Base-by-base conservation (phyloP, 2,888 invertebrate species). In the Daptonema setosum region DNA sequence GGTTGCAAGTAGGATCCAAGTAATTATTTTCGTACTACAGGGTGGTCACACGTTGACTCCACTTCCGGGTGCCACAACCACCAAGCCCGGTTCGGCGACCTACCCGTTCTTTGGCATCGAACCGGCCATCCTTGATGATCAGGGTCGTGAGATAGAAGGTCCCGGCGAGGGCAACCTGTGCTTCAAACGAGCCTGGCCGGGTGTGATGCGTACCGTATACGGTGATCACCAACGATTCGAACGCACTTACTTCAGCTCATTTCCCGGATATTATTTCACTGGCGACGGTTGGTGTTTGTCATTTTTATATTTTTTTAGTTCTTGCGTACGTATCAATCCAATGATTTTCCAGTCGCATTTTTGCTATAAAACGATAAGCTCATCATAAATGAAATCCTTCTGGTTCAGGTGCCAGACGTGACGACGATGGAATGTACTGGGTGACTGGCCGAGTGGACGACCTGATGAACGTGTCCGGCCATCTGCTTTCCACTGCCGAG, bases 401-500 rank as follows among this genome's bases (percentile, higher is more conserved):
- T n/a, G n/a, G n/a, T n/a, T n/a, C 69, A 90, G 90, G 90, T 57
- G 90, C 87, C 0, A 79, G 80, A 63, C 78, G 88, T 58, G 95
- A 97, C 72, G 79, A 82, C 26, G 93, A 97, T 71, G 93, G 93
- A 0, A 90, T 88, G 72, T 75, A 88, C 57, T 91, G 90, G 90
- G 83, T 95, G 59, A 93, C 91, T 0, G 93, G 93, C 0, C 81
- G 57, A 52, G 85, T 93, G 45, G 95, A 97, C 71, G 97, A 97
- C 72, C 91, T 97, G 87, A 76, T 97, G 63, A 97, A 97, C 73
- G 93, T 97, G 11, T 91, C 90, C 1, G 97, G 95, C 0, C 95
- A 97, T 74, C 77, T 97, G 56, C 83, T 97, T 81, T 90, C 90
- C 60, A 97, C 95, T 0, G 85, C 95, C 0, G 91, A 97, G 76